Evolutionary conservation across 1,140 invertebrate genomes (phyloP), one percentile per base, ranked within the genome.

Genomic region (Contarinia nasturtii): DNA sequence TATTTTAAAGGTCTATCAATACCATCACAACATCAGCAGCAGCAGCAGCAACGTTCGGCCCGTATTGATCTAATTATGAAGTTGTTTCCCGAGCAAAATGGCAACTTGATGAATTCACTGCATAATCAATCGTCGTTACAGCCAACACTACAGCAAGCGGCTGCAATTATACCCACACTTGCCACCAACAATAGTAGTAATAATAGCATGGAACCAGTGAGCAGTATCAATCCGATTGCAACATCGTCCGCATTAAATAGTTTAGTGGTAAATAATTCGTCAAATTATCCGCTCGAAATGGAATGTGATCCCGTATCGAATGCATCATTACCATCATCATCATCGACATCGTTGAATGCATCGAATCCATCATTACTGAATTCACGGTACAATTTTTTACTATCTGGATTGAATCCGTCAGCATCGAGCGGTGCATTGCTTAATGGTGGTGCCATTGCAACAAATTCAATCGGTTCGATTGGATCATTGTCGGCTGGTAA

Each of bases 221-320:
- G 14, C 33, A 19, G 12, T 17, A 5, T 14, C 17, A n/a, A 27
- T 27, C 27, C 27, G 4, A 44, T 5, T 22, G 14, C 18, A 5
- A 7, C 43, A 22, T 44, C 43, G 43, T 3, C 43, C 4, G 43
- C 43, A 8, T 33, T 36, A 19, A 42, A 33, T 41, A 20, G n/a
- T 33, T n/a, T 40, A 47, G 14, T 33, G 27, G 27, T 27, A 5
- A 27, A 27, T 10, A 27, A 27, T 27, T 27, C 27, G 10, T 34
- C 22, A 7, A 49, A 48, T 50, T 61, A 61, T 57, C 56, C 60
- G 42, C 57, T 57, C 48, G 57, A 59, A 47, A 64, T 64, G 61
- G 61, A 64, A 49, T 64, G 61, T 48, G 61, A 64, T 55, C 59
- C 61, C 36, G 41, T 46, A 49, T 46, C 44, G 33, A 20, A 18